Evolutionary conservation across 2,113 vertebrate genomes (phyloP).

Genomic region (Urocynchramus pylzowi): DNA sequence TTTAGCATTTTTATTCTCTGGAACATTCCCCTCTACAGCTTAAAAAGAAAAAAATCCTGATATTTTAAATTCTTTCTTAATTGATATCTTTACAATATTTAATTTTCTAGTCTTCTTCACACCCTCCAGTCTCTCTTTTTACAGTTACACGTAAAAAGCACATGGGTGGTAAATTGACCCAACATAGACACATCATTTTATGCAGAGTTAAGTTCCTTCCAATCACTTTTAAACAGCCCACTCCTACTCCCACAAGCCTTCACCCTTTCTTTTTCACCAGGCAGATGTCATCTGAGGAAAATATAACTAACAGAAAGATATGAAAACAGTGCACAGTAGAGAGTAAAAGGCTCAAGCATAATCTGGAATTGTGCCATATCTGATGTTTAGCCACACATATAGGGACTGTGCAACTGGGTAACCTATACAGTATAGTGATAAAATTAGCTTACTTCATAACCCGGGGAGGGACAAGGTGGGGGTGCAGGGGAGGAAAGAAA

Average conservation of each 20-base stretch:
- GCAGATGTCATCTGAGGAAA: background rate
- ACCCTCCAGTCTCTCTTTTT: background rate
- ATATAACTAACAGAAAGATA: background rate
- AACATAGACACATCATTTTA: background rate
- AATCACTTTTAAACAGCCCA: background rate
- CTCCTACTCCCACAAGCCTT: background rate
- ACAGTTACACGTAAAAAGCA: background rate
- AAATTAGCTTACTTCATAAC: background rate
- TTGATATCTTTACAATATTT: background rate
- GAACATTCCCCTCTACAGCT: background rate
- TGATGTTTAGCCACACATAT: background rate
- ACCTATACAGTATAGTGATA: background rate
- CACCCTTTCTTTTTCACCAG: background rate
- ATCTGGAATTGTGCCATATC: background rate
- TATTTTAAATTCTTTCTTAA: background rate
- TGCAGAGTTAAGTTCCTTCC: background rate
- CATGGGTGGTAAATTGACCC: background rate
- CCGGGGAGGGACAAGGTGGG: fast-evolving
- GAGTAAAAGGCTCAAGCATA: background rate
- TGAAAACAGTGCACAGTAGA: background rate
- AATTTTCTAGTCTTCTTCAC: background rate
- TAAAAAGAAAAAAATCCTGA: background rate
- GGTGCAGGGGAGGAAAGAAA: background rate
- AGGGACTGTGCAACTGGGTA: background rate
- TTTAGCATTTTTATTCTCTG: background rate